phyloP scores from a whole-genome alignment of 2,888 invertebrate species.

The Parochlus steinenii region DNA sequence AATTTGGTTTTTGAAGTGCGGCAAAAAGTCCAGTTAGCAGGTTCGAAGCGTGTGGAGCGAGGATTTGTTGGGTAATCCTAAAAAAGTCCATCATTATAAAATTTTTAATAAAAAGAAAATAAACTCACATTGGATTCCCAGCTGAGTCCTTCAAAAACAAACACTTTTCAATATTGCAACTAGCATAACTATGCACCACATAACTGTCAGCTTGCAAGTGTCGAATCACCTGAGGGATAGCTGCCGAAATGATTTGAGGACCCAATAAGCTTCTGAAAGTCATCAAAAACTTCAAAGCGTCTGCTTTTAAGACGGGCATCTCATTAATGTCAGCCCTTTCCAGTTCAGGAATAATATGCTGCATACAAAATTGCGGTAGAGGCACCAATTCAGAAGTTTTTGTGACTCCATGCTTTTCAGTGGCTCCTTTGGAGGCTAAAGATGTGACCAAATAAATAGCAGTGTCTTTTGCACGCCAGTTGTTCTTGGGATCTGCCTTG shows the following conservation, averaged over 20 bases:
- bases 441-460: slow-evolving; percentile 94
- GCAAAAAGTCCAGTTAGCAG: slow-evolving; percentile 62
- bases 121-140: slow-evolving; percentile 30
- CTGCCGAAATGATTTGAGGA: slow-evolving; percentile 51
- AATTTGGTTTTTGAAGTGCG: slow-evolving; percentile 52
- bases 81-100: slow-evolving; percentile 4
- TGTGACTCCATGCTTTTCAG: slow-evolving; percentile 81
- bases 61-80: slow-evolving; percentile 15
- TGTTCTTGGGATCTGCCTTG: slow-evolving; percentile 48
- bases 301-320: slow-evolving; percentile 85
- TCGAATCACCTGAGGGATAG: slow-evolving; percentile 62
- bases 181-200: slow-evolving; percentile 91
- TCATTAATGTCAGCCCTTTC: slow-evolving; percentile 61
- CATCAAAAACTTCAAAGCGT: slow-evolving; percentile 91
- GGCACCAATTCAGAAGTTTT: slow-evolving; percentile 81
- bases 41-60: slow-evolving; percentile 48
- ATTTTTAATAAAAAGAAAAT: slow-evolving; percentile 9
- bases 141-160: slow-evolving; percentile 52
- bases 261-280: slow-evolving; percentile 85
- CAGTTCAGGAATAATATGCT: slow-evolving; percentile 76
- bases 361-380: slow-evolving; percentile 72
- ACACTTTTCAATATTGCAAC: slow-evolving; percentile 79
- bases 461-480: slow-evolving; percentile 92
- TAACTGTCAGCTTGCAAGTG: slow-evolving; percentile 60
- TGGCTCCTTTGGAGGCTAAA: slow-evolving; percentile 75